A percentile compares a stretch with the other conserved stretches of the same genome.
phyloP scores from a whole-genome alignment of 1,140 invertebrate genomes.

The Scaptodrosophila lebanonensis region DNA sequence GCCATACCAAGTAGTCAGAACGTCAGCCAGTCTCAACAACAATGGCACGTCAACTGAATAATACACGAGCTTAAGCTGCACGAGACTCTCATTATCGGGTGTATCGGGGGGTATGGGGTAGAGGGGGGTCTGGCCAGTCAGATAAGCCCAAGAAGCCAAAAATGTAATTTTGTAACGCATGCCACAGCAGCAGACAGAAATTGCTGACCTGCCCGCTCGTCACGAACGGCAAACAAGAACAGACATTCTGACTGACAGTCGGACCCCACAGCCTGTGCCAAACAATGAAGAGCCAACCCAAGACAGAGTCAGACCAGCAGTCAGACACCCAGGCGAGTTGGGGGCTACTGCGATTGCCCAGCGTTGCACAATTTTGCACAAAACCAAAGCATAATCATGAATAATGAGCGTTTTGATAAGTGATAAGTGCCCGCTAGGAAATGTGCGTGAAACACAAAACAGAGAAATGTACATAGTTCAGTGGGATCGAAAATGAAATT shows the following conservation, averaged over 20 bases:
- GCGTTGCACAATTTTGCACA: constrained; percentile 75
- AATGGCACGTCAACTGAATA: constrained; percentile 34
- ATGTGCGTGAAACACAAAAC: constrained; percentile 27
- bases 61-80: constrained; percentile 38
- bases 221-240: constrained; percentile 4
- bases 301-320: constrained; percentile 17
- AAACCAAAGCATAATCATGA: constrained; percentile 76
- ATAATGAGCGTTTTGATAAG: constrained; percentile 75
- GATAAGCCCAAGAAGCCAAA: constrained; percentile 44
- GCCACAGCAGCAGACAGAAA: constrained; percentile 48
- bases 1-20: constrained; percentile 28
- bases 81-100: constrained; percentile 66
- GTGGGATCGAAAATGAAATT: too few species aligned
- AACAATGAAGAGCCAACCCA: too few species aligned
- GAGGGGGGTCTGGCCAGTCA: too few species aligned
- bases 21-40: constrained; percentile 40
- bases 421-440: constrained; percentile 61
- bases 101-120: too few species aligned
- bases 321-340: constrained; percentile 29
- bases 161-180: constrained; percentile 51
- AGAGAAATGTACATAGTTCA: background rate
- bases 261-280: too few species aligned
- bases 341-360: constrained; percentile 29
- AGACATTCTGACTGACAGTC: background rate
- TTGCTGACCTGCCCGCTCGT: constrained; percentile 22